A percentile compares a stretch with the other conserved stretches of the same genome.
These are phyloP conservation scores for Numenius arquata DNA, from an alignment of 2,113 vertebrate species.

Conservation along the genomic window DNA sequence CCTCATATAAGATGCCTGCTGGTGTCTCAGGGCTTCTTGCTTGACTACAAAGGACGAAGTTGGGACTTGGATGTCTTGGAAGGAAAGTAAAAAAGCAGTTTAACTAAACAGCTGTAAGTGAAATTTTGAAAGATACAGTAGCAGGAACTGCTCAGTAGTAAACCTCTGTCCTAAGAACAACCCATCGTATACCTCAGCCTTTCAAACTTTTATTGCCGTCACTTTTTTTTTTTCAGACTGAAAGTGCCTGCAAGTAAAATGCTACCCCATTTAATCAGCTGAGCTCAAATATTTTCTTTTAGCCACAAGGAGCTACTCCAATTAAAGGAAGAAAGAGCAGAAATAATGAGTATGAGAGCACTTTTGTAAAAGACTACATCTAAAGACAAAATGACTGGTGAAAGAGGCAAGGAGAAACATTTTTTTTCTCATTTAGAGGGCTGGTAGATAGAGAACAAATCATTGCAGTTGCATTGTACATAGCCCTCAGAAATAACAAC, in stretches of 20 bases:
- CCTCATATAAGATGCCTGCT: neutral
- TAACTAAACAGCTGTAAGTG: neutral
- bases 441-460: neutral
- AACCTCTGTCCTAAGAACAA: neutral
- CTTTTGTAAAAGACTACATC: neutral
- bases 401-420: neutral
- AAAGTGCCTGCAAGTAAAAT: neutral
- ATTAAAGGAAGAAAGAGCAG: neutral
- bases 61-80: neutral
- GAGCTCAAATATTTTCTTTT: neutral
- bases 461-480: fast-evolving
- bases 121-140: neutral
- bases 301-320: neutral
- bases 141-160: neutral
- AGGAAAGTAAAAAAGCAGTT: neutral
- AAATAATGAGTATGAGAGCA: neutral
- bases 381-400: neutral
- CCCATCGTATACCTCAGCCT: neutral
- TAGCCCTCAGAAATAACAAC: neutral
- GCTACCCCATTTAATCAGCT: neutral
- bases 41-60: neutral
- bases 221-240: neutral
- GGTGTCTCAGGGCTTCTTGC: neutral
- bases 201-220: neutral
- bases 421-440: neutral